Conservation (phyloP, 2,797 vertebrate species). For the Geotrypetes seraphini region DNA sequence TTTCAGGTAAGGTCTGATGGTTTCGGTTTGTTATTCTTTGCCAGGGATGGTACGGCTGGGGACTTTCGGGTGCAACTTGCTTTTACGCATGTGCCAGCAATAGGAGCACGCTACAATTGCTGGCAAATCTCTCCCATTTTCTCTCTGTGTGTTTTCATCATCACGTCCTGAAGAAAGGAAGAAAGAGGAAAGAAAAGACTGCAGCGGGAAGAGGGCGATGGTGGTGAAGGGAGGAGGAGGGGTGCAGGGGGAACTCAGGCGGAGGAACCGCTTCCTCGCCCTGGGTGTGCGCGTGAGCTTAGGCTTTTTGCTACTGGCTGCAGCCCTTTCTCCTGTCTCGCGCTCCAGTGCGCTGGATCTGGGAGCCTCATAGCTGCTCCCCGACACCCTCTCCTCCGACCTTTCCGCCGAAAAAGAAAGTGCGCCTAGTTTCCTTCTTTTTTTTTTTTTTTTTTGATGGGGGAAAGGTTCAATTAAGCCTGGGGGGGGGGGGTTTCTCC, state of each 20-base stretch:
- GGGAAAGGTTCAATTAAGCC: conserved; percentile 11
- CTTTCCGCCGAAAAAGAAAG: no score
- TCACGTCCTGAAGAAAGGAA: conserved; percentile 52
- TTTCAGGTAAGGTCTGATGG: conserved; percentile 87
- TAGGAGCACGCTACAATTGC: conserved; percentile 61
- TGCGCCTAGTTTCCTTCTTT: conserved; percentile 45
- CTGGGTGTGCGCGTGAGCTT: neutral
- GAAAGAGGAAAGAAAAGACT: neutral
- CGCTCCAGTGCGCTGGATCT: no score
- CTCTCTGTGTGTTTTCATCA: conserved; percentile 2
- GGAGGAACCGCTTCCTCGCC: neutral
- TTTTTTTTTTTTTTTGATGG: neutral
- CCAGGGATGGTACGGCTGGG: conserved; percentile 72
- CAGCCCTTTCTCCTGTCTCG: neutral
- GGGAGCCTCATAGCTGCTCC: conserved; percentile 17
- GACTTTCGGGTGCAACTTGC: conserved; percentile 76
- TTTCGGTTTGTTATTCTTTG: conserved; percentile 75
- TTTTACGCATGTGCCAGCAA: conserved; percentile 93
- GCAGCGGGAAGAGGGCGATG: neutral
- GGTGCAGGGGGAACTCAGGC: neutral
- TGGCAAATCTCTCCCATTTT: conserved; percentile 19
- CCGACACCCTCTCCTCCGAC: no score
- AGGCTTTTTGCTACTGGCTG: neutral
- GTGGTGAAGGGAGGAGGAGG: neutral
- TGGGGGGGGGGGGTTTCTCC: neutral